phyloP scores from a whole-genome alignment of 2,113 vertebrate species.

The Cyprinus carpio region DNA sequence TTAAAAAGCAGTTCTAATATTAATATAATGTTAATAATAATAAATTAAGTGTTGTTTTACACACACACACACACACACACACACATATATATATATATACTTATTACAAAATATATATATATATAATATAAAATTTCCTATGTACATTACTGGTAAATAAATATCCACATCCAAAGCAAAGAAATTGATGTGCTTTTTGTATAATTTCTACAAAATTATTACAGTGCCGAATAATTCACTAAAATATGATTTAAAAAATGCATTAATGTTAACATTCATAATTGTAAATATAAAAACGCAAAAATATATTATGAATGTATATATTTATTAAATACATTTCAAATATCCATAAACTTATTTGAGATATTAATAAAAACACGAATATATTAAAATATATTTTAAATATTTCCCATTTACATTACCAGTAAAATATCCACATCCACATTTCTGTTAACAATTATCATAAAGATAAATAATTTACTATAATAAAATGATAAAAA shows the following conservation, averaged over 20 bases:
- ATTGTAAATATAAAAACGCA: not conserved
- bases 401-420: no score
- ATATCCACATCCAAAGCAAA: not conserved
- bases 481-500: no score
- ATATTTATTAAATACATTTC: not conserved
- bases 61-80: no score
- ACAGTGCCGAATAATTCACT: not conserved
- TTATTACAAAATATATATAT: no score
- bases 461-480: no score
- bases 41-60: not conserved
- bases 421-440: no score
- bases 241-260: not conserved
- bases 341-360: not conserved
- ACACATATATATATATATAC: no score
- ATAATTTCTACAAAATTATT: not conserved
- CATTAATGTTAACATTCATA: not conserved
- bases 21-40: not conserved
- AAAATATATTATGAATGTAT: not conserved
- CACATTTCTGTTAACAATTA: no score
- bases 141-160: not conserved
- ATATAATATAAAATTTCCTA: no score
- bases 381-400: no score
- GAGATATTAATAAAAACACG: not conserved
- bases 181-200: not conserved
- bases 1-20: not conserved